A percentile compares a stretch with the other conserved stretches of the same genome.
phyloP scores from a whole-genome alignment of 2,797 vertebrate genomes.

The Dipus sagitta region DNA sequence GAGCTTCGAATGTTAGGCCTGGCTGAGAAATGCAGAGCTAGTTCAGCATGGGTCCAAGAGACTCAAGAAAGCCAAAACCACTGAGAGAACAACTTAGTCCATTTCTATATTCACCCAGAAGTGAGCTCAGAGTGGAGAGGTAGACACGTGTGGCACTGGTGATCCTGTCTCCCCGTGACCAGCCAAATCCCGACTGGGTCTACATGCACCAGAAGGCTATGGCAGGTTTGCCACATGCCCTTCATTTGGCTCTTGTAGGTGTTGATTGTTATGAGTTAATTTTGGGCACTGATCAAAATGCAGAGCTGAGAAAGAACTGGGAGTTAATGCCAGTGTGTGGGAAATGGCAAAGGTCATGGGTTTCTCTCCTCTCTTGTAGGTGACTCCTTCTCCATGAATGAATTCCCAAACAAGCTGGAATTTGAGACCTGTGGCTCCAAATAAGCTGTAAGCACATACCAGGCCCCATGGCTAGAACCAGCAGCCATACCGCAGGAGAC shows the following conservation, averaged over 20 bases:
- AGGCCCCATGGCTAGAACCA: conserved; percentile 60
- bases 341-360: not conserved
- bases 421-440: not conserved
- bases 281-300: too few species aligned
- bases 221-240: too few species aligned
- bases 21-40: not conserved
- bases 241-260: too few species aligned
- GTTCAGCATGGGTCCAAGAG: not conserved
- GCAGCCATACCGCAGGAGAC: conserved; percentile 58
- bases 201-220: not conserved
- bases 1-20: not conserved
- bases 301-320: too few species aligned
- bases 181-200: not conserved
- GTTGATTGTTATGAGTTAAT: too few species aligned
- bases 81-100: not conserved
- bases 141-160: not conserved
- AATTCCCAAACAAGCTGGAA: conserved; percentile 3
- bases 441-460: not conserved
- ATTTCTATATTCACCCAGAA: not conserved
- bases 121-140: too few species aligned
- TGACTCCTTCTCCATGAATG: not conserved
- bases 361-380: conserved; percentile 47
- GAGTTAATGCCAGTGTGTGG: too few species aligned
- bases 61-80: not conserved
- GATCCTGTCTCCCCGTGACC: not conserved